Conservation (phyloP, 2,797 vertebrate species). For the Dendrocincla fuliginosa region DNA sequence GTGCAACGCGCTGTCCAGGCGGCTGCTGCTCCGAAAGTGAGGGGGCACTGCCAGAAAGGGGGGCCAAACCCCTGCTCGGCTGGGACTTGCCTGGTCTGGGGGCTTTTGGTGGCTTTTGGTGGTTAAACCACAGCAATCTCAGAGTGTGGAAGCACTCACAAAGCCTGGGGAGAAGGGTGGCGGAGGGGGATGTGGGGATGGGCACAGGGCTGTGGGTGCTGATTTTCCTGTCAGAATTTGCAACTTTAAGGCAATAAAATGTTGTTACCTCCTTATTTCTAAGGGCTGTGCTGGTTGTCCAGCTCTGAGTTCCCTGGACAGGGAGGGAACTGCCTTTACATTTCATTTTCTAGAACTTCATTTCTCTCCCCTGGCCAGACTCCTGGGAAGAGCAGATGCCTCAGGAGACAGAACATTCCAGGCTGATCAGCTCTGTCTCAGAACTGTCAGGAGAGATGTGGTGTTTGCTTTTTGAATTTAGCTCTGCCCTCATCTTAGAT, state of each 20-base stretch:
- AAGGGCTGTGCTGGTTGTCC: not conserved
- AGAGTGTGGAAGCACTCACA: not conserved
- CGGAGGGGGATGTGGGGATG: not conserved
- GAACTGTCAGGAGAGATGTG: not conserved
- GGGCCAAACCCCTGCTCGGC: not conserved
- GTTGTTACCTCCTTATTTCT: not conserved
- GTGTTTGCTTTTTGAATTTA: not conserved
- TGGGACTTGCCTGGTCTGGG: not conserved
- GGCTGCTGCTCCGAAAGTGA: slow-evolving; percentile 94
- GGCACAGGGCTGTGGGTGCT: not conserved
- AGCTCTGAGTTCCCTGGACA: not conserved
- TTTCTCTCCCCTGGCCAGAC: not conserved
- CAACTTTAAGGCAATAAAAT: not conserved
- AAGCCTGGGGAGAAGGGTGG: not conserved
- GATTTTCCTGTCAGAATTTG: not conserved
- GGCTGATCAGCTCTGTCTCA: not conserved
- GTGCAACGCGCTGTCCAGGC: slow-evolving; percentile 90
- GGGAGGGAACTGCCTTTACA: not conserved
- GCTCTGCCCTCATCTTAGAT: not conserved
- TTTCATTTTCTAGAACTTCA: not conserved
- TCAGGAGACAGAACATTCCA: not conserved
- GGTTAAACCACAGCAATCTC: not conserved
- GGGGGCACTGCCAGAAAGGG: not conserved
- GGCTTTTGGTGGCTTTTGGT: not conserved
- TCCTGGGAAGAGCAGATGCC: not conserved